Evolutionary conservation across 1,140 invertebrate species (phyloP), one percentile per base, ranked within the genome.

Genomic region (Vanessa tameamea): DNA sequence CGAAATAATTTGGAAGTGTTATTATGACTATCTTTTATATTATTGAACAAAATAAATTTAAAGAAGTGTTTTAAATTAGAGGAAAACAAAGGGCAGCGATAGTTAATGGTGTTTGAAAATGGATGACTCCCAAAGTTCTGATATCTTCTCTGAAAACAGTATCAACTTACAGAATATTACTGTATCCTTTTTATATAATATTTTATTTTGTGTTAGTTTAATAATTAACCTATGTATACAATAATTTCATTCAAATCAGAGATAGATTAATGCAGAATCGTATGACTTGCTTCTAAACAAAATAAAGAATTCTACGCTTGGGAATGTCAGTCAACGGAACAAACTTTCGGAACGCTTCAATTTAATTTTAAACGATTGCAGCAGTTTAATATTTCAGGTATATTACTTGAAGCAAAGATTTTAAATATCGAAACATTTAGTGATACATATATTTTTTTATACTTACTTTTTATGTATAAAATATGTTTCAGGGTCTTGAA

Each of bases 111-210:
- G 50, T 11, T 23, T 51, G 16, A 59, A 69, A 77, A 87, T 88
- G 85, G 78, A 88, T 57, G 66, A 84, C 67, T 88, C 85, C 23
- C 86, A 87, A 73, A 84, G 76, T 66, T 86, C 81, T 9, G 81
- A 84, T 65, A 75, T 82, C 57, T 81, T 86, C 47, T 80, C 80
- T 1, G 77, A 82, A 76, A 78, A 68, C 14, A 78, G 64, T 9
- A 73, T 63, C 53, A 73, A 73, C n/a, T 65, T 75, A 31, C 69
- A 64, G n/a, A 66, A 78, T 76, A 63, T 64, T 65, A 70, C 65
- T 51, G 81, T 82, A 82, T 81, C 82, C 80, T 82, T 84, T 74
- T 65, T 20, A 14, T 23, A 47, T n/a, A 51, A 31, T 53, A 37
- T 47, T 12, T 23, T 23, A 13, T 26, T 53, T 53, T 23, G 12